Percentiles rank a stretch among this genome's conserved stretches.
Evolutionary conservation across 2,113 vertebrate genomes (phyloP).

Genomic region (Campylomormyrus tamandua): DNA sequence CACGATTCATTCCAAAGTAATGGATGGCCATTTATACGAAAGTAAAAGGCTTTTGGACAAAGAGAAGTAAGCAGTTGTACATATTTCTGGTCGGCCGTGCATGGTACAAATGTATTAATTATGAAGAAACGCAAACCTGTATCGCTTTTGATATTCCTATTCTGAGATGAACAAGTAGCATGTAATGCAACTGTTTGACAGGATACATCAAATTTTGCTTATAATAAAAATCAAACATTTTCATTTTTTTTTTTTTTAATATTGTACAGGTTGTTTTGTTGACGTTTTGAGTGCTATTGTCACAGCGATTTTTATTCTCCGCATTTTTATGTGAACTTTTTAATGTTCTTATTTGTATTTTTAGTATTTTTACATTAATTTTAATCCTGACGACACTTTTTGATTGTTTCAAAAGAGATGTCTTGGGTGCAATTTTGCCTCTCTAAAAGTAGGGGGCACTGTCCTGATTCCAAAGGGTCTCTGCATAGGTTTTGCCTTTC

Average conservation of each 20-base stretch:
- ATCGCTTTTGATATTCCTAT: conserved; percentile 99
- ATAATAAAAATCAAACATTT: conserved; percentile 98
- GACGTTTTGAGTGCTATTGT: conserved; percentile 71
- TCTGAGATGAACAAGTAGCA: conserved; percentile 99
- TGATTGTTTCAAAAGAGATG: conserved; percentile 99
- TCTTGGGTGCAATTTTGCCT: conserved; percentile 99
- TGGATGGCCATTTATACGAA: conserved; percentile 99
- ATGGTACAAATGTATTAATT: conserved; percentile 99
- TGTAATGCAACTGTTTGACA: conserved; percentile 99
- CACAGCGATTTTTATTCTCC: conserved; percentile 86
- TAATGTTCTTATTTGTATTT: conserved; percentile 96
- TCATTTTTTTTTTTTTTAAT: conserved; percentile 96
- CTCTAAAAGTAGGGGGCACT: conserved; percentile 95
- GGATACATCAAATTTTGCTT: conserved; percentile 99
- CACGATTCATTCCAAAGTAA: conserved; percentile 99
- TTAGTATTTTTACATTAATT: conserved; percentile 98
- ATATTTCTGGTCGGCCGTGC: conserved; percentile 99
- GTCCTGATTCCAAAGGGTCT: conserved; percentile 99
- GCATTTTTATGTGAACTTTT: conserved; percentile 91
- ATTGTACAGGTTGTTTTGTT: conserved; percentile 85
- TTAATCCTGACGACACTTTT: conserved; percentile 99
- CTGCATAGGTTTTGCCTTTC: conserved; percentile 98
- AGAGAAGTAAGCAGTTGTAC: conserved; percentile 99
- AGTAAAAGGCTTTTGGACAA: conserved; percentile 99
- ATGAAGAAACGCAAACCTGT: conserved; percentile 99